Percentiles rank a stretch among this genome's conserved stretches.
Conservation (phyloP, 2,113 vertebrate genomes). For the Atherinomorus stipes region DNA sequence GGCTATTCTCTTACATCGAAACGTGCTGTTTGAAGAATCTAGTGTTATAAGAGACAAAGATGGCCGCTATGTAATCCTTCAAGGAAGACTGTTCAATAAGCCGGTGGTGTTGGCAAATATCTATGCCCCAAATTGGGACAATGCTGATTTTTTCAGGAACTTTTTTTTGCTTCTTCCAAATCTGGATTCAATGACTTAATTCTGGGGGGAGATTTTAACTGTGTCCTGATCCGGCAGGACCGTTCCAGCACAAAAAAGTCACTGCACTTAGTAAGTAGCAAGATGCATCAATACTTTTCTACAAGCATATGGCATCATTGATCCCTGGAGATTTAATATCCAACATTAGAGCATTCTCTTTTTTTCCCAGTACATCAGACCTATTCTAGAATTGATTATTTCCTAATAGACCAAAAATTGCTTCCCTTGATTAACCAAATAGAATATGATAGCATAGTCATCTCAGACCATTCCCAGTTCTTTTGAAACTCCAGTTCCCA, state of each 20-base stretch:
- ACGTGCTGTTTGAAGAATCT: too few species aligned
- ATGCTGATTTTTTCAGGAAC: neutral
- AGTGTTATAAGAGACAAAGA: too few species aligned
- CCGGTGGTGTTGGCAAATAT: neutral
- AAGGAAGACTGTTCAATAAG: neutral
- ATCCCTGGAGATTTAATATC: too few species aligned
- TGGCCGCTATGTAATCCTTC: neutral
- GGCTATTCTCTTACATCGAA: neutral
- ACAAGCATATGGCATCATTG: too few species aligned
- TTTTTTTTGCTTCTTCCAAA: neutral
- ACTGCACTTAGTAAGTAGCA: neutral
- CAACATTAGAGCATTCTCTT: too few species aligned
- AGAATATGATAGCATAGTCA: too few species aligned
- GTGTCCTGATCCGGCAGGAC: neutral
- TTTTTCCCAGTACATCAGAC: too few species aligned
- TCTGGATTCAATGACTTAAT: neutral
- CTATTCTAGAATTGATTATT: too few species aligned
- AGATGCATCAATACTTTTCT: neutral
- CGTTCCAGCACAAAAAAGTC: neutral
- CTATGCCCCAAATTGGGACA: constrained; percentile 5
- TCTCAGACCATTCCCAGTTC: too few species aligned
- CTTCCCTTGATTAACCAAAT: too few species aligned
- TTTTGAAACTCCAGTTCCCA: too few species aligned
- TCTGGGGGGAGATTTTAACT: neutral
- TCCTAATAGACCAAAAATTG: too few species aligned